Evolutionary conservation across 2,113 vertebrate genomes (phyloP).

Genomic region (Ageneiosus marmoratus): DNA sequence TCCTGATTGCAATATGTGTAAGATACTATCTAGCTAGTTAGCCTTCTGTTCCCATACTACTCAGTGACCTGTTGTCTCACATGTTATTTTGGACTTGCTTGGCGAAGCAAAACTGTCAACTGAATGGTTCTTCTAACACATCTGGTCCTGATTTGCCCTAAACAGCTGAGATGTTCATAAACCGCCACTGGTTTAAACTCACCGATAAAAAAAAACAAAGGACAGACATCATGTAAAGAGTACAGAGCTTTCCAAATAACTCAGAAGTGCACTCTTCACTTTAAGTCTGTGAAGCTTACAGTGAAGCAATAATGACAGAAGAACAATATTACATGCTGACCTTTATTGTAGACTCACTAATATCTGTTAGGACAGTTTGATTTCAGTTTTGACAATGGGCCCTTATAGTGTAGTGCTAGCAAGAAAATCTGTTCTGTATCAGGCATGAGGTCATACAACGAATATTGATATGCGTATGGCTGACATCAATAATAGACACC

Average conservation of each 20-base stretch:
- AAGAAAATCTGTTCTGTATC: slow-evolving; percentile 23
- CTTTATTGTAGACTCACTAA: background rate
- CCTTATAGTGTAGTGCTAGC: slow-evolving; percentile 18
- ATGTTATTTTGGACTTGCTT: slow-evolving; percentile 6
- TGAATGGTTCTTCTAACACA: background rate
- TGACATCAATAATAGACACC: slow-evolving; percentile 7
- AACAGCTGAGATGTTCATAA: slow-evolving; percentile 9
- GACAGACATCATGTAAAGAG: background rate
- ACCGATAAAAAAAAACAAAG: slow-evolving; percentile 5
- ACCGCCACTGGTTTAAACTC: slow-evolving; percentile 6
- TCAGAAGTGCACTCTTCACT: background rate
- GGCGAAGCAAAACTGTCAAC: slow-evolving; percentile 3
- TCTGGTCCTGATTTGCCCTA: slow-evolving; percentile 11
- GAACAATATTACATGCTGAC: background rate
- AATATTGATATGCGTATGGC: slow-evolving; percentile 9
- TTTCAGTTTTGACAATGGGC: slow-evolving; percentile 29
- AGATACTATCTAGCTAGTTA: background rate
- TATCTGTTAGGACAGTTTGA: slow-evolving; percentile 17
- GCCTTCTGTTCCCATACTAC: background rate
- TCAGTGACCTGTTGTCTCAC: slow-evolving; percentile 1
- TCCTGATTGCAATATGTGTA: background rate
- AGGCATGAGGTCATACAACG: slow-evolving; percentile 45
- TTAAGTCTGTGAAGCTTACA: background rate
- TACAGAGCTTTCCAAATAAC: background rate
- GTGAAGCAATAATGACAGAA: background rate